A percentile compares a stretch with the other conserved stretches of the same genome.
Conservation (phyloP, 2,797 vertebrate species). For the Rhadinocentrus ornatus region DNA sequence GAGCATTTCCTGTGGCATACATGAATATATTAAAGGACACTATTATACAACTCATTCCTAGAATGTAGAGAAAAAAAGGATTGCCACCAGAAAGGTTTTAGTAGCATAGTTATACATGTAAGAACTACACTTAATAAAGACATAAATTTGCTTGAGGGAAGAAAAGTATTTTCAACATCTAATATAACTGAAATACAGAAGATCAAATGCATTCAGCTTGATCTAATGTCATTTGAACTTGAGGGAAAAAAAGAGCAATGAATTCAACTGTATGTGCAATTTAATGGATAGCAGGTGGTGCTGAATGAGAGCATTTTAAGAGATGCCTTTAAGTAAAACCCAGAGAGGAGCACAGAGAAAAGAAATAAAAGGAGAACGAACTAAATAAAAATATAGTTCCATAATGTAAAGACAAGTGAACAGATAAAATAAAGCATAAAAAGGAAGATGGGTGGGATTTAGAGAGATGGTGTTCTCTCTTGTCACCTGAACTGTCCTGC, state of each 20-base stretch:
- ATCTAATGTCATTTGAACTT: not conserved
- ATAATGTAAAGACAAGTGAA: constrained; percentile 12
- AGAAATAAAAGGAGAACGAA: not conserved
- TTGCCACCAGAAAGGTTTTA: constrained; percentile 22
- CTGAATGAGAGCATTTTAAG: not conserved
- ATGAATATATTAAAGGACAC: constrained; percentile 24
- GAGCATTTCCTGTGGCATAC: constrained; percentile 33
- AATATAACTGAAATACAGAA: constrained; percentile 7
- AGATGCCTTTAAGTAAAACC: constrained; percentile 15
- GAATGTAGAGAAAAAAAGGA: constrained; percentile 10
- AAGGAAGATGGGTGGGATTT: constrained; percentile 7
- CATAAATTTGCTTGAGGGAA: not conserved
- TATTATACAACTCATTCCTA: constrained; percentile 26
- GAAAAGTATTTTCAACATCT: not conserved
- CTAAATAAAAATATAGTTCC: constrained; percentile 14
- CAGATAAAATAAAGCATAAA: constrained; percentile 1
- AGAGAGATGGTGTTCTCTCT: not conserved
- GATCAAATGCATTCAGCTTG: constrained; percentile 15
- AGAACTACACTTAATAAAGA: constrained; percentile 25
- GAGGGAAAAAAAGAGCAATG: not conserved
- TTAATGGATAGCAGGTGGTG: not conserved
- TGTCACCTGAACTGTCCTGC: constrained; percentile 39
- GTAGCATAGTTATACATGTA: constrained; percentile 16
- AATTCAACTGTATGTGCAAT: not conserved
- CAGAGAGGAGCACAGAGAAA: not conserved